These are phyloP conservation scores for Psilanteris sp. DNA, from an alignment of 1,140 invertebrate species.

Conservation along the genomic window DNA sequence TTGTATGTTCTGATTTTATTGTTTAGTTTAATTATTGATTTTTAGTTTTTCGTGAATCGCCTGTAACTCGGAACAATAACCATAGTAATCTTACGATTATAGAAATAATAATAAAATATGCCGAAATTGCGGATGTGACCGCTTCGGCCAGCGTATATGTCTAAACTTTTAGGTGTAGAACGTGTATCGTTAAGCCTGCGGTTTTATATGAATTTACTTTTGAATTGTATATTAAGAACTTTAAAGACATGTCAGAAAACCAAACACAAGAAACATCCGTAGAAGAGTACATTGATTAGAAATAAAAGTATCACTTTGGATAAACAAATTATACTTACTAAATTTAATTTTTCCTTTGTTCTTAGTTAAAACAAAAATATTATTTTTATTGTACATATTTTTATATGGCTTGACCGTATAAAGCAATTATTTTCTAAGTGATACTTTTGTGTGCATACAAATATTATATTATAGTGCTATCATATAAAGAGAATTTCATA, in stretches of 20 bases:
- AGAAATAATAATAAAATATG: conserved; percentile 72
- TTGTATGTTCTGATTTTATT: conserved; percentile 56
- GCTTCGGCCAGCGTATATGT: conserved; percentile 80
- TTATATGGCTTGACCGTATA: too few species aligned
- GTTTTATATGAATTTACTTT: conserved; percentile 70
- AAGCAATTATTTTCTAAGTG: conserved; percentile 32
- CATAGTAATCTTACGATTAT: conserved; percentile 67
- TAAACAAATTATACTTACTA: too few species aligned
- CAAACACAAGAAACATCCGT: conserved; percentile 7
- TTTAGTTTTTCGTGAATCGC: conserved; percentile 20
- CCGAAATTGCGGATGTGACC: conserved; percentile 75
- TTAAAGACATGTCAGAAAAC: conserved; percentile 11
- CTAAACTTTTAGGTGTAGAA: conserved; percentile 78
- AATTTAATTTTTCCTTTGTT: not conserved
- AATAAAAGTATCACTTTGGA: conserved; percentile 31
- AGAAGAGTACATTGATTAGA: conserved; percentile 6
- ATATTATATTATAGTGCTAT: conserved; percentile 35
- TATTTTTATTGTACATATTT: conserved; percentile 37
- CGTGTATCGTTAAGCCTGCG: conserved; percentile 74
- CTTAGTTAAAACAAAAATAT: not conserved
- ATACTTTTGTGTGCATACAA: conserved; percentile 19
- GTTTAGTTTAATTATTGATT: conserved; percentile 43
- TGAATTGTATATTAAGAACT: conserved; percentile 50
- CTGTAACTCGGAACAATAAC: conserved; percentile 61
- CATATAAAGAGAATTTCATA: conserved; percentile 10